Percentiles rank a stretch among this genome's conserved stretches.
Evolutionary conservation across 2,113 vertebrate genomes (phyloP).

Genomic region (Stigmatopora argus): DNA sequence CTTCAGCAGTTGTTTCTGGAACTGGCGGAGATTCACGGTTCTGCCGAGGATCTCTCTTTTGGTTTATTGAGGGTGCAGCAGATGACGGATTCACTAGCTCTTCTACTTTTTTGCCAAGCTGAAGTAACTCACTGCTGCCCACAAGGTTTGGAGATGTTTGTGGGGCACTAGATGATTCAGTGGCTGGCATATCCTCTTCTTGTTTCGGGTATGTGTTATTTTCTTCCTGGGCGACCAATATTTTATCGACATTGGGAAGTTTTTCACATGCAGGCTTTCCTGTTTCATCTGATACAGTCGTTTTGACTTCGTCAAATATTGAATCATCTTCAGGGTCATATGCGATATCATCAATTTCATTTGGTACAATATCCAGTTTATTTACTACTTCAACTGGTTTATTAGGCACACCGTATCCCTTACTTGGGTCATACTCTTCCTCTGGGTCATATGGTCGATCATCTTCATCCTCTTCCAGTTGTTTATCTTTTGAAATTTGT

Average conservation of each 20-base stretch:
- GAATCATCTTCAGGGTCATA: conserved; percentile 97
- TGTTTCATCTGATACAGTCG: conserved; percentile 70
- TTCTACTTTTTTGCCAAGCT: conserved; percentile 73
- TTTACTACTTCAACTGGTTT: conserved; percentile 52
- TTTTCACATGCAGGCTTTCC: conserved; percentile 43
- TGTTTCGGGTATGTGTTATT: conserved; percentile 81
- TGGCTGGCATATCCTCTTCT: conserved; percentile 74
- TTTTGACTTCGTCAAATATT: conserved; percentile 87
- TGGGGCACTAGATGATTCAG: conserved; percentile 62
- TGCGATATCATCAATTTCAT: conserved; percentile 80
- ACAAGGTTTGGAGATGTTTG: conserved; percentile 75
- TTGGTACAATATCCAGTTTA: conserved; percentile 38
- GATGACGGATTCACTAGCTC: conserved; percentile 63
- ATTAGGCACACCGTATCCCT: conserved; percentile 66
- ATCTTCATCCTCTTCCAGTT: conserved; percentile 81
- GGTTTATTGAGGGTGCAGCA: conserved; percentile 67
- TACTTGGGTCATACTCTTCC: conserved; percentile 86
- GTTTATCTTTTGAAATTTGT: conserved; percentile 77
- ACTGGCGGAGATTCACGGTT: conserved; percentile 83
- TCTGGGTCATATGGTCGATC: conserved; percentile 95
- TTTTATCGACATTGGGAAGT: conserved; percentile 76
- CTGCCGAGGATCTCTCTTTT: conserved; percentile 77
- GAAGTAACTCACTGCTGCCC: conserved; percentile 73
- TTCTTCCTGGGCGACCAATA: conserved; percentile 82
- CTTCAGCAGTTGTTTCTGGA: conserved; percentile 53